Evolutionary conservation across 92 coral and sea anemone genomes (phyloP).

Genomic region (Epizoanthus ramosus): DNA sequence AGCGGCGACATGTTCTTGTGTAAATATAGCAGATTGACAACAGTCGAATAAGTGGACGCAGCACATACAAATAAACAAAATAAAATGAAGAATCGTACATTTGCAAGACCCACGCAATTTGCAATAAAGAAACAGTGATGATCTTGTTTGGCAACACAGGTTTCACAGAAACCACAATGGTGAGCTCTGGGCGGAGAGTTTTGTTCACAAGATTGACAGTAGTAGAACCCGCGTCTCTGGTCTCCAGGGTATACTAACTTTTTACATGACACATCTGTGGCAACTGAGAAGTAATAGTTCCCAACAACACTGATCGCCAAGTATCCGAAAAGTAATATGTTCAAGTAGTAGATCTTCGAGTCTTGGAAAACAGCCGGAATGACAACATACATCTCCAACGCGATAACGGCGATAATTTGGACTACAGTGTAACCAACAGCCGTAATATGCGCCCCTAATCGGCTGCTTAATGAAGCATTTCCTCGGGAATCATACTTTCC

Average conservation of each 20-base stretch:
- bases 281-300: slow-evolving; percentile 63
- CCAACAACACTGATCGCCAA: slow-evolving; percentile 58
- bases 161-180: slow-evolving; percentile 74
- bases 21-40: slow-evolving; percentile 67
- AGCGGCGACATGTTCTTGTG: slow-evolving; percentile 61
- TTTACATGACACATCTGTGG: slow-evolving; percentile 68
- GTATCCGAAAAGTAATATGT: slow-evolving; percentile 52
- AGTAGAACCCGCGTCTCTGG: slow-evolving; percentile 63
- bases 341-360: slow-evolving; percentile 34
- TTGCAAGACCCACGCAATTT: slow-evolving; percentile 76
- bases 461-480: slow-evolving; percentile 29
- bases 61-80: slow-evolving; percentile 63
- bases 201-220: slow-evolving; percentile 81
- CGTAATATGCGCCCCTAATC: slow-evolving; percentile 43
- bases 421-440: slow-evolving; percentile 57
- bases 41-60: slow-evolving; percentile 53
- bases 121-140: slow-evolving; percentile 85
- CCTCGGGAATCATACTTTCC: slow-evolving; percentile 41
- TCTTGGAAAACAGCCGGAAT: slow-evolving; percentile 64
- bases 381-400: slow-evolving; percentile 59
- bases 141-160: slow-evolving; percentile 75
- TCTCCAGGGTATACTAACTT: slow-evolving; percentile 46
- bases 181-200: slow-evolving; percentile 91
- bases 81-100: slow-evolving; percentile 68
- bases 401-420: slow-evolving; percentile 19